Base-by-base conservation (phyloP, 2,888 invertebrate genomes). In the Pseudanteris insignis region DNA sequence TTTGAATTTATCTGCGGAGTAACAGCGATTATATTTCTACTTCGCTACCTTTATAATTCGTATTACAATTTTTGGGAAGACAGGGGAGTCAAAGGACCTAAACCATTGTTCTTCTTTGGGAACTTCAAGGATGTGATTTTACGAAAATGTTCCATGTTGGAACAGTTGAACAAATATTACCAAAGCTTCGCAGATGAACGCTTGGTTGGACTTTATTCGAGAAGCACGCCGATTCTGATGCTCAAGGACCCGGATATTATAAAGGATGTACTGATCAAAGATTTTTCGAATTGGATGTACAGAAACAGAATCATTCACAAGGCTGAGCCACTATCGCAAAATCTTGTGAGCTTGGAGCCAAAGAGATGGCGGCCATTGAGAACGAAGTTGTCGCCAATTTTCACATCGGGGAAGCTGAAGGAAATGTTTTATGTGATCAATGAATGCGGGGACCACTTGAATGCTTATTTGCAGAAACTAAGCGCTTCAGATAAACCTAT, bases 371-470 rank as follows among this genome's bases (percentile, higher is more conserved):
- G 78, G 28, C 73, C 74, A 7, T 69, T 83, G 9, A 72, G 84
- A 15, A 58, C 70, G 1, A 81, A 78, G 48, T 64, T 83, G 7
- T 78, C 81, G 0, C 81, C 83, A 0, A 74, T 78, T 1, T 84
- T 84, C 65, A 81, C 83, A 1, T 79, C 82, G 0, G 83, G 82
- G 8, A 83, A 82, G 68, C 74, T 84, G 61, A 82, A 80, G 67
- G 72, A 74, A 13, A 82, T 83, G 82, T 81, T 81, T 50, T 66
- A 70, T 15, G 67, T 80, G n/a, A 64, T 82, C 6, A 60, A 72
- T 9, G 73, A 78, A 28, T 81, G 81, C 46, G 70, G 72, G 1
- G 62, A 76, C 3, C 69, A 76, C 34, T 71, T 81, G 9, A 70
- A 70, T 10, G 47, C 55, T 0, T 73, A 77, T 50, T 29, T 80